Base-by-base conservation (phyloP, 2,113 vertebrate genomes). In the Tympanuchus pallidicinctus region DNA sequence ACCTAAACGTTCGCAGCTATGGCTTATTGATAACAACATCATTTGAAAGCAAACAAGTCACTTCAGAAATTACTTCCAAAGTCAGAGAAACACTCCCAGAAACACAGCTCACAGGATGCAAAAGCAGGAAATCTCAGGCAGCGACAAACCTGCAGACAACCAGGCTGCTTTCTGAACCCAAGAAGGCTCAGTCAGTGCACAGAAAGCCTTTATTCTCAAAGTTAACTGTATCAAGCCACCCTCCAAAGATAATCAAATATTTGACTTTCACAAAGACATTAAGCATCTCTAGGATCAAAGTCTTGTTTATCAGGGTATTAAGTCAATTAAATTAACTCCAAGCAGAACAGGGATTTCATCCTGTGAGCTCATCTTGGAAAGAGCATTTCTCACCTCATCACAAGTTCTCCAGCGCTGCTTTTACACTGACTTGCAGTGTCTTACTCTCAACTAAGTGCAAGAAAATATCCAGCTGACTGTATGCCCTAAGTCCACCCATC, bases 191-290 rank as follows among this genome's bases (percentile, higher is more conserved):
- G 50, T 63, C 75, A 52, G 36, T 13, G 34, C 1, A 4, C 12
- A 14, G 59, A 59, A 91, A 94, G 74, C 27, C n/a, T 69, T 47
- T 54, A 40, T 74, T 86, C 61, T 88, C 60, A 77, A 89, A 90
- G 85, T 72, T 71, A 86, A 80, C 43, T 0, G 0, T 25, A 92
- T 57, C 88, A 78, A 60, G 77, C 40, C 63, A 67, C 73, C 69
- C 52, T 83, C 57, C 61, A 90, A 20, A 83, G 52, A 83, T 74
- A 90, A 86, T 34, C 76, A 94, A 92, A 90, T 94, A 93, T 94
- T 96, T 96, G 92, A 86, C 73, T 84, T 89, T 95, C 93, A 94
- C 88, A 88, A 83, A 88, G 56, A 73, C 65, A 71, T 71, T 64
- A 73, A 92, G 78, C 64, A 93, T 88, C 87, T 47, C 45, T 30